These are phyloP conservation scores for Saturnia japonica DNA, from an alignment of 2,888 invertebrate genomes.

Conservation along the genomic window DNA sequence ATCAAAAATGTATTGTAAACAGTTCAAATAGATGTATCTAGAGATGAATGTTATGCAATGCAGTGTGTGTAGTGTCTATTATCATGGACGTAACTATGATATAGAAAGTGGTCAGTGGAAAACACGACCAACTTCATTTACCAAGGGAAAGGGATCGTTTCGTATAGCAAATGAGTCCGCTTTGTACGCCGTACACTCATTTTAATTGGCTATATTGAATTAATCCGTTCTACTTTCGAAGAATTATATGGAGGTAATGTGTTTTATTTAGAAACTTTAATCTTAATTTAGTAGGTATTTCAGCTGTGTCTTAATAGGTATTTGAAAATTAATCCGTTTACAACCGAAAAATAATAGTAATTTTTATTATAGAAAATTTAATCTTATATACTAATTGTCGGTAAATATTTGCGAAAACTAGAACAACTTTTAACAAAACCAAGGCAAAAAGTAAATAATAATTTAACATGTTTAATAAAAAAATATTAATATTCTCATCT, in stretches of 20 bases:
- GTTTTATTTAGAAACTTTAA: neutral
- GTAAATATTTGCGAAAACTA: neutral
- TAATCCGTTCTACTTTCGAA: slow-evolving; percentile 10
- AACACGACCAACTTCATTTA: slow-evolving; percentile 25
- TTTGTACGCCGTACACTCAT: slow-evolving; percentile 24
- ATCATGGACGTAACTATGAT: neutral
- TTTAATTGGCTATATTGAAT: slow-evolving; percentile 37
- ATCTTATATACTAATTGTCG: neutral
- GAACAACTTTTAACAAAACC: neutral
- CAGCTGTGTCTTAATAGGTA: too few relatives aligned
- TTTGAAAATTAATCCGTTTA: slow-evolving; percentile 10
- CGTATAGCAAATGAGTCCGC: slow-evolving; percentile 41
- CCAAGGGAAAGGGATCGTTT: slow-evolving; percentile 46
- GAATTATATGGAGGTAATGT: neutral
- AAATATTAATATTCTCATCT: neutral
- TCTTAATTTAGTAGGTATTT: neutral
- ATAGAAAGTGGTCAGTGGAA: slow-evolving; percentile 52
- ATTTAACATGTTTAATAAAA: neutral
- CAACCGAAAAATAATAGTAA: neutral
- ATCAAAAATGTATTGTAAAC: slow-evolving; percentile 5
- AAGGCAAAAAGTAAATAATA: neutral
- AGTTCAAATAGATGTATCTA: slow-evolving; percentile 31
- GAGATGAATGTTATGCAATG: slow-evolving; percentile 36
- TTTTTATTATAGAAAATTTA: neutral
- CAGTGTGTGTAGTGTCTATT: neutral